Percentiles rank a stretch among this genome's conserved stretches.
Evolutionary conservation across 2,113 vertebrate genomes (phyloP).

Genomic region (Eulemur rufifrons): DNA sequence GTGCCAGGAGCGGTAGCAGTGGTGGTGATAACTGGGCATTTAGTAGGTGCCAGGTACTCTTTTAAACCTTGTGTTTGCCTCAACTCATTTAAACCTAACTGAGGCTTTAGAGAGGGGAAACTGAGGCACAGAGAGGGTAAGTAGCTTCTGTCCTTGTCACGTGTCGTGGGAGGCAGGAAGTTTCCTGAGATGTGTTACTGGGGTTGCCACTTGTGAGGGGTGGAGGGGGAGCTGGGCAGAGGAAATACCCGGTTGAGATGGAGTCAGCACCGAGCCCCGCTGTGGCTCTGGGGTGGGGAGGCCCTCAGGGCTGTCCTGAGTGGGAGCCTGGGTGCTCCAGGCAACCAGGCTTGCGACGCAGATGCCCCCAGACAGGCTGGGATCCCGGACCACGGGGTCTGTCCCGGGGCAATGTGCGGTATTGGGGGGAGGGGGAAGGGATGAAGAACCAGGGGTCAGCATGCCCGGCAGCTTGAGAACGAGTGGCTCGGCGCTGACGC

Average conservation of each 20-base stretch:
- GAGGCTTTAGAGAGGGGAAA: neutral
- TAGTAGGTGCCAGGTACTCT: neutral
- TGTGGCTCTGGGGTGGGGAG: neutral
- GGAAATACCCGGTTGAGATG: rapidly evolving
- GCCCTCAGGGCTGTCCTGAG: no score
- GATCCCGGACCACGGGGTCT: rapidly evolving
- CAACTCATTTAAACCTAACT: neutral
- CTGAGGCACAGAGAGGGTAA: neutral
- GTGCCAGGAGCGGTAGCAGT: rapidly evolving
- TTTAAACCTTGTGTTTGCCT: rapidly evolving
- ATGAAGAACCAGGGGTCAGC: neutral
- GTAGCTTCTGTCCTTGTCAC: neutral
- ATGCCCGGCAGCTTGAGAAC: neutral
- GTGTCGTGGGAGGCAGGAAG: neutral
- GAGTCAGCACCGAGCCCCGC: rapidly evolving
- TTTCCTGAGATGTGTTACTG: neutral
- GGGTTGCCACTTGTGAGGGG: neutral
- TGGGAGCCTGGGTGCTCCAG: neutral
- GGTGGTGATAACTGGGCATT: no score
- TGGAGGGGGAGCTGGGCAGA: neutral
- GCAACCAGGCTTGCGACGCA: rapidly evolving
- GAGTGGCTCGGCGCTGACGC: neutral
- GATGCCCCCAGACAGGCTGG: neutral
- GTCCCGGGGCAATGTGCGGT: neutral
- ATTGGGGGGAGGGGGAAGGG: neutral